Conservation (phyloP, 2,888 invertebrate genomes). For the Acrobasis consociella region DNA sequence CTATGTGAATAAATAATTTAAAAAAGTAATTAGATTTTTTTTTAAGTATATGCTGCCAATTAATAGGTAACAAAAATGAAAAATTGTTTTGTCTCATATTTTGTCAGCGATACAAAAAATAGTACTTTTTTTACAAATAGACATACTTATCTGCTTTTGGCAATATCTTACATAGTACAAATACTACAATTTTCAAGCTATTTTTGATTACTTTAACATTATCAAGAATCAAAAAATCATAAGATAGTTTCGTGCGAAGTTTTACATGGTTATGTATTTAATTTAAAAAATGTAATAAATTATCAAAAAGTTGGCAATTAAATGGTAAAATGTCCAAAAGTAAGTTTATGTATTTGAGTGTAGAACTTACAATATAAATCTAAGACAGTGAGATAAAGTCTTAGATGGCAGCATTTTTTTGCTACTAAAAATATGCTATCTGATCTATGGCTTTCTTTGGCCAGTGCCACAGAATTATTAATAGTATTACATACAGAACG, state of each 20-base stretch:
- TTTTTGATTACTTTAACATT: neutral
- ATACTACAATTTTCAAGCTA: neutral
- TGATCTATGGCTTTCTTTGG: no score
- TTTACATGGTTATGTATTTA: no score
- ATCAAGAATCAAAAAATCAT: neutral
- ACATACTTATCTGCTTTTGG: constrained; percentile 14
- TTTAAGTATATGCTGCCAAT: constrained; percentile 1
- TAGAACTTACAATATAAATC: no score
- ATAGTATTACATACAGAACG: no score
- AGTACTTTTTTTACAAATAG: constrained; percentile 11
- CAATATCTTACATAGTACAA: constrained; percentile 6
- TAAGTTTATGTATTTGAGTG: no score
- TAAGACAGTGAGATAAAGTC: no score
- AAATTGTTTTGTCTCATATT: neutral
- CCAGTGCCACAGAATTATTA: no score
- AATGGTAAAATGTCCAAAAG: no score
- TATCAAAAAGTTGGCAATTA: neutral
- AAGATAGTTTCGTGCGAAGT: neutral
- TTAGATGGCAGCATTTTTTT: no score
- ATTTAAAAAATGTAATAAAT: no score
- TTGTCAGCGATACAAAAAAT: constrained; percentile 15
- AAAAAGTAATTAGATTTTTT: constrained; percentile 17
- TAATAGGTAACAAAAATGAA: neutral
- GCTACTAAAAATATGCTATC: no score
- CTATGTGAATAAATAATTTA: constrained; percentile 1